phyloP scores from a whole-genome alignment of 1,140 invertebrate species.

The Phymastichus coffea region DNA sequence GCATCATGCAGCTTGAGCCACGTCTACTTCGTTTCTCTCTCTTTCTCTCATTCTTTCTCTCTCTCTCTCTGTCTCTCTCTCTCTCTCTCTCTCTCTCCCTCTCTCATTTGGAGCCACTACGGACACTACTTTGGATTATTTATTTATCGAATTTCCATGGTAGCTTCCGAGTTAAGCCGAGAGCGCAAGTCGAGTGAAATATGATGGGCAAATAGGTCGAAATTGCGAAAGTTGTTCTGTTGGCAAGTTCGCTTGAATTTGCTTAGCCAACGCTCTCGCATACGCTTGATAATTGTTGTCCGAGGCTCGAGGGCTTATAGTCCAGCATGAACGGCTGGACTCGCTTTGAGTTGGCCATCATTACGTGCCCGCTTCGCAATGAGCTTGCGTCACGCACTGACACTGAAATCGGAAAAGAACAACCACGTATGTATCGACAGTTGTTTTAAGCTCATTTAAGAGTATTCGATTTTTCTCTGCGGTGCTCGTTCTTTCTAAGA shows the following conservation, averaged over 20 bases:
- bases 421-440: too few relatives aligned
- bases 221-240: constrained; percentile 8
- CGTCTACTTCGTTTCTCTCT: not conserved
- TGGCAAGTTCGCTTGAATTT: not conserved
- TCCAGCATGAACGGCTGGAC: not conserved
- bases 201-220: not conserved
- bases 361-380: too few relatives aligned
- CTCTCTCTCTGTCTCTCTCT: too few relatives aligned
- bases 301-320: not conserved
- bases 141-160: not conserved
- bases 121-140: not conserved
- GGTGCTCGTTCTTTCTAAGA: too few relatives aligned
- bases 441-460: too few relatives aligned
- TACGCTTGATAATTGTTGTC: not conserved
- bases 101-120: too few relatives aligned
- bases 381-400: too few relatives aligned
- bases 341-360: not conserved
- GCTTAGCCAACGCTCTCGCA: not conserved
- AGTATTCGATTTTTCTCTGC: too few relatives aligned
- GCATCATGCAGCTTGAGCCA: too few relatives aligned
- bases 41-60: too few relatives aligned
- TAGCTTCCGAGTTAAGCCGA: not conserved
- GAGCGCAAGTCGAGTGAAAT: not conserved
- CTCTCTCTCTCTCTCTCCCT: too few relatives aligned
- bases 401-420: too few relatives aligned